These are phyloP conservation scores for Ectropis crepuscularia DNA, from an alignment of 2,888 invertebrate species.

Conservation along the genomic window DNA sequence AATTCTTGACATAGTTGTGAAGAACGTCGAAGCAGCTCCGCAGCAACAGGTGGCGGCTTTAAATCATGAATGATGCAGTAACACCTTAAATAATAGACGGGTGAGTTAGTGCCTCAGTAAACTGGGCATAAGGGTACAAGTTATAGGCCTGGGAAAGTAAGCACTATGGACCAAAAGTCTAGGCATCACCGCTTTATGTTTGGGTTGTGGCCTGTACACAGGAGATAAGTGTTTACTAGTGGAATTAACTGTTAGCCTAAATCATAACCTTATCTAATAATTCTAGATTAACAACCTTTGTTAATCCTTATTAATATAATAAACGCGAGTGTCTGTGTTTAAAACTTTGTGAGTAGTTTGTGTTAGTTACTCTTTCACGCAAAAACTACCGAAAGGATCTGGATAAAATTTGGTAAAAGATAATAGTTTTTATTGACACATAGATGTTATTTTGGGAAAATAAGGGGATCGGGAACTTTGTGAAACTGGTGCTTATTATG, in stretches of 20 bases:
- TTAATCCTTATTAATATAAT: no score
- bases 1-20: conserved; percentile 21
- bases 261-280: no score
- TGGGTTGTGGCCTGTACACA: neutral
- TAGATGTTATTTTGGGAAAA: no score
- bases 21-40: conserved; percentile 7
- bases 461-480: no score
- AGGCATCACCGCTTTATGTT: neutral
- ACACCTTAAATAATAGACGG: conserved; percentile 21
- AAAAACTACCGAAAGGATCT: no score
- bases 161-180: neutral
- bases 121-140: conserved; percentile 6
- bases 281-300: no score
- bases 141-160: neutral
- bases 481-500: no score
- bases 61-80: conserved; percentile 24
- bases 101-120: conserved; percentile 16
- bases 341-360: no score
- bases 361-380: no score
- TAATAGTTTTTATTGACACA: no score
- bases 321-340: no score
- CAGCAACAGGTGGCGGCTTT: conserved; percentile 27
- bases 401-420: no score
- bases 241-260: neutral
- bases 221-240: neutral